A percentile compares a stretch with the other conserved stretches of the same genome.
These are phyloP conservation scores for Misgurnus mizolepis DNA, from an alignment of 2,113 vertebrate genomes.

Conservation along the genomic window DNA sequence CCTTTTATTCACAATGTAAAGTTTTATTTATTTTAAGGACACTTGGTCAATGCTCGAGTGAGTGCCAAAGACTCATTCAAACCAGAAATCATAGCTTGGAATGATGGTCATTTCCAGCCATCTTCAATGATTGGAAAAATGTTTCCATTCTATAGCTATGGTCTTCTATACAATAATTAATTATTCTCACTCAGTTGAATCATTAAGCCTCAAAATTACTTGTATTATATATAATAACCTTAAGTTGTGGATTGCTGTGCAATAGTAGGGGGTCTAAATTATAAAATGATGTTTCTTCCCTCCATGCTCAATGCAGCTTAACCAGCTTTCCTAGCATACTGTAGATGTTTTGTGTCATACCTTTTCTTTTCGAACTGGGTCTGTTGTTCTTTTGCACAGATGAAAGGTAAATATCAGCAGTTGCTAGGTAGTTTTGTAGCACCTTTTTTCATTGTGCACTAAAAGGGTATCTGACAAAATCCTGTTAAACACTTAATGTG, in stretches of 20 bases:
- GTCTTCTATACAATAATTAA: constrained; percentile 33
- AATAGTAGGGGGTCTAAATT: not conserved
- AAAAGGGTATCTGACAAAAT: too few relatives aligned
- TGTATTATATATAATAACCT: too few relatives aligned
- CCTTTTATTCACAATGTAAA: not conserved
- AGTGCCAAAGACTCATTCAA: not conserved
- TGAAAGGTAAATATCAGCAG: too few relatives aligned
- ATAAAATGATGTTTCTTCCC: too few relatives aligned
- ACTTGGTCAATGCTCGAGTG: not conserved
- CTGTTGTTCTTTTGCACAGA: too few relatives aligned
- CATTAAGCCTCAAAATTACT: constrained; percentile 3
- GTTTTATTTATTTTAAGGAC: not conserved
- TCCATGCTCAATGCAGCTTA: too few relatives aligned
- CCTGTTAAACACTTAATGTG: too few relatives aligned
- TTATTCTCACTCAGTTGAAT: constrained; percentile 34
- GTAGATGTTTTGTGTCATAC: too few relatives aligned
- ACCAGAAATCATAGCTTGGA: constrained; percentile 8
- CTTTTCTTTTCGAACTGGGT: too few relatives aligned
- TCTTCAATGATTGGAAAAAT: constrained; percentile 34
- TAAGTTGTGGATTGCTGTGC: not conserved
- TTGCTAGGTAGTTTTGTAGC: too few relatives aligned
- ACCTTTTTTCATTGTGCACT: too few relatives aligned
- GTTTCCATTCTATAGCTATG: not conserved
- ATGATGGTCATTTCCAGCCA: constrained; percentile 24
- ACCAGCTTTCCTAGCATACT: too few relatives aligned